Evolutionary conservation across 2,888 invertebrate species (phyloP), one percentile per base, ranked within the genome.

Genomic region (Octodonta nipae): DNA sequence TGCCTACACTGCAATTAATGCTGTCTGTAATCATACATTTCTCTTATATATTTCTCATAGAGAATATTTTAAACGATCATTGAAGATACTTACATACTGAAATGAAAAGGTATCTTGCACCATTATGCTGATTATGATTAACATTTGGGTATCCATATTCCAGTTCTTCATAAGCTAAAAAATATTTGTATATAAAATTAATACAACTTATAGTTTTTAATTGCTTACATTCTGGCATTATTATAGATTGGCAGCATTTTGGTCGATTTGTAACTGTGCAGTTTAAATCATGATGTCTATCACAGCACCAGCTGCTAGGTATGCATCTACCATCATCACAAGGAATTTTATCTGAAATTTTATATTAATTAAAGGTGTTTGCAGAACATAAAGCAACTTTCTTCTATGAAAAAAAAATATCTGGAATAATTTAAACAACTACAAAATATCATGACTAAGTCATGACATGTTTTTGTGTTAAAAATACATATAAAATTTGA

Each of bases 281-380:
- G 41, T 65, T 65, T n/a, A 51, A 44, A 45, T 63, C 63, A 30
- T 50, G 52, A 30, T 55, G 50, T 35, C 58, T 55, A 49, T 68
- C 66, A 46, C 69, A 69, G 46, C 70, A 70, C 64, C 66, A 66
- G 35, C 58, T 53, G 3, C 54, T 56, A 2, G 70, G 66, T 32
- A 70, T 67, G 41, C 71, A 71, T 22, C 71, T 56, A 5, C 60
- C 61, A 42, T 67, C 66, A 27, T 65, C 63, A 46, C 65, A 65
- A 6, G 48, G 50, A 29, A 65, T 47, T 48, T 63, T 64, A 34
- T 65, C 67, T 60, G 43, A 11, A 46, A 43, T 26, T n/a, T n/a
- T n/a, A n/a, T n/a, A n/a, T n/a, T n/a, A n/a, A n/a, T n/a, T n/a
- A n/a, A n/a, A n/a, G n/a, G n/a, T n/a, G n/a, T n/a, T n/a, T n/a